Percentiles rank a stretch among this genome's conserved stretches.
Evolutionary conservation across 2,888 invertebrate genomes (phyloP).

Genomic region (Luffia ferchaultella): DNA sequence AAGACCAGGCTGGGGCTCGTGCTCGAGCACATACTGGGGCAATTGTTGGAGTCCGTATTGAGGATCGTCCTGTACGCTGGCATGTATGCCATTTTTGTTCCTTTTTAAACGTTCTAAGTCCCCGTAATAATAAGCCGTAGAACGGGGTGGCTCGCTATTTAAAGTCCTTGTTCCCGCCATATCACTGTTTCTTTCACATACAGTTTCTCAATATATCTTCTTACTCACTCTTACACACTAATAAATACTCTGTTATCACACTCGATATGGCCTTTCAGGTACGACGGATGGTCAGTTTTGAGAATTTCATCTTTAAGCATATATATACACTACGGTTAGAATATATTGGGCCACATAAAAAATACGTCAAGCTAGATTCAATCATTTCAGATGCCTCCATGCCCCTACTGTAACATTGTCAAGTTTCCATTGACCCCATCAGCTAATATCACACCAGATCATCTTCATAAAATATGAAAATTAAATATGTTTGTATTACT

Average conservation of each 20-base stretch:
- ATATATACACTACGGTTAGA: too few relatives aligned
- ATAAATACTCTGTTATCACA: not conserved
- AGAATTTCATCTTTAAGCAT: too few relatives aligned
- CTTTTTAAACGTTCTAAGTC: slow-evolving; percentile 64
- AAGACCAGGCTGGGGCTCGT: not conserved
- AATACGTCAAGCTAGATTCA: too few relatives aligned
- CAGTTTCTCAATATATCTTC: not conserved
- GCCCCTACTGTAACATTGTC: too few relatives aligned
- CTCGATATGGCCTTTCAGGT: not conserved
- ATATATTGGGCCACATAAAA: too few relatives aligned
- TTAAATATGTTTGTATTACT: too few relatives aligned
- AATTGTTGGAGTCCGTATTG: not conserved
- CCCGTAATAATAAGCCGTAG: slow-evolving; percentile 67
- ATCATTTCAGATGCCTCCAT: too few relatives aligned
- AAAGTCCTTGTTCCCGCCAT: slow-evolving; percentile 40
- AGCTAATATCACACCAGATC: too few relatives aligned
- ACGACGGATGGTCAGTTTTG: not conserved
- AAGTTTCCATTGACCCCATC: too few relatives aligned
- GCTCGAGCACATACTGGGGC: too few relatives aligned
- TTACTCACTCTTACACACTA: not conserved
- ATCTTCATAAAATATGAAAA: too few relatives aligned
- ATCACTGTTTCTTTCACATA: slow-evolving; percentile 10
- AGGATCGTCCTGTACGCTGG: too few relatives aligned
- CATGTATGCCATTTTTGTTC: slow-evolving; percentile 21
- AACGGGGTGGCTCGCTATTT: slow-evolving; percentile 65